Conservation (phyloP, 2,113 vertebrate species). For the Phoxinus phoxinus region DNA sequence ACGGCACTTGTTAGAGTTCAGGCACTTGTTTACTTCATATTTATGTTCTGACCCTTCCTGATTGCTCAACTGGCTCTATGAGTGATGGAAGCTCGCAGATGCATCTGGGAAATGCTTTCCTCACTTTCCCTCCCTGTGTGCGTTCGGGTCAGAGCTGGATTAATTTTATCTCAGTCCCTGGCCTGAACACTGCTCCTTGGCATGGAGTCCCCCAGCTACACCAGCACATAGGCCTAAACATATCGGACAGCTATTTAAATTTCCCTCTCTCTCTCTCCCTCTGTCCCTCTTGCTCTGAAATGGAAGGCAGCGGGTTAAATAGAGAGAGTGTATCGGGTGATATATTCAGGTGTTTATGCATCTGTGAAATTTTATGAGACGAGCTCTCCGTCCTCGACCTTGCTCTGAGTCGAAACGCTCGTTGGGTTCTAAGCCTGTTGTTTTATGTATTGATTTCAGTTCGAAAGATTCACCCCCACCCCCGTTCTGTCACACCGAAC, state of each 20-base stretch:
- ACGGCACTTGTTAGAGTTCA: slow-evolving; percentile 33
- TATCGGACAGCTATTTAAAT: slow-evolving; percentile 43
- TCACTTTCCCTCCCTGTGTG: slow-evolving; percentile 41
- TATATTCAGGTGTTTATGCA: slow-evolving; percentile 48
- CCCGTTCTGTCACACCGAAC: slow-evolving; percentile 36
- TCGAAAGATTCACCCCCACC: slow-evolving; percentile 35
- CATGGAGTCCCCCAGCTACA: slow-evolving; percentile 19
- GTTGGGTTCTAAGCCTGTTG: slow-evolving; percentile 43
- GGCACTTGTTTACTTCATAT: slow-evolving; percentile 40
- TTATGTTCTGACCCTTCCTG: slow-evolving; percentile 47
- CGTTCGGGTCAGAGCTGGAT: slow-evolving; percentile 42
- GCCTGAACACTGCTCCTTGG: slow-evolving; percentile 22
- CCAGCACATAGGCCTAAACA: slow-evolving; percentile 38
- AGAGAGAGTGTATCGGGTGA: slow-evolving; percentile 1
- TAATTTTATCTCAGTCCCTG: slow-evolving; percentile 38
- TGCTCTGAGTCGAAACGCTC: slow-evolving; percentile 34
- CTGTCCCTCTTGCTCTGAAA: not conserved
- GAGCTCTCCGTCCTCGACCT: slow-evolving; percentile 35
- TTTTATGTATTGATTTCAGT: slow-evolving; percentile 50
- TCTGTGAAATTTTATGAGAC: slow-evolving; percentile 43
- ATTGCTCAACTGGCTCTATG: slow-evolving; percentile 44
- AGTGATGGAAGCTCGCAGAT: slow-evolving; percentile 34
- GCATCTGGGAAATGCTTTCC: slow-evolving; percentile 18
- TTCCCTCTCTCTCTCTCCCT: not conserved
- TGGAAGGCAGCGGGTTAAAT: slow-evolving; percentile 24